Conservation (phyloP, 2,888 invertebrate genomes). For the Tupiocoris notatus region DNA sequence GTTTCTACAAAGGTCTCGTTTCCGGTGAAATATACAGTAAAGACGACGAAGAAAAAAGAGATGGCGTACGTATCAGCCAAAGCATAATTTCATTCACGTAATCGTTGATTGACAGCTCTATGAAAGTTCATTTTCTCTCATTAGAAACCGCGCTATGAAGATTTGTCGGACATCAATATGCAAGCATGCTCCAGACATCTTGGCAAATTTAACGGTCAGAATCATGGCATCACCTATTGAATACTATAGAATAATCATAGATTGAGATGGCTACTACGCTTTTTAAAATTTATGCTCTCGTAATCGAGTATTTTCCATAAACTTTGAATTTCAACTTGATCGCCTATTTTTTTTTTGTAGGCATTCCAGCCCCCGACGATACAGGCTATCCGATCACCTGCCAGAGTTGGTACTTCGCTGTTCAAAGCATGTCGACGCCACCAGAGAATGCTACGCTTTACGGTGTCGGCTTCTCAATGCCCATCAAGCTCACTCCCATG, state of each 20-base stretch:
- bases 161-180: background rate
- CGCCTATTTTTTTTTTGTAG: background rate
- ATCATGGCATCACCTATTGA: too few species aligned
- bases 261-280: too few species aligned
- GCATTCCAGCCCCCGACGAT: background rate
- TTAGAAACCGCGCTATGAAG: background rate
- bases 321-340: too few species aligned
- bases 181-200: background rate
- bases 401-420: background rate
- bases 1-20: background rate
- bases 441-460: background rate
- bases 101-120: too few species aligned
- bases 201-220: background rate
- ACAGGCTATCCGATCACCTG: background rate
- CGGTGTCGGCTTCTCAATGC: background rate
- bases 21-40: too few species aligned
- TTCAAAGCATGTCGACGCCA: background rate
- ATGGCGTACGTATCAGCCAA: too few species aligned
- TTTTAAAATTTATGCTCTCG: too few species aligned
- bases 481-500: background rate
- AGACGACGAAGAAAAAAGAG: too few species aligned
- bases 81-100: too few species aligned
- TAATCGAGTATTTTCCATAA: too few species aligned
- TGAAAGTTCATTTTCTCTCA: too few species aligned
- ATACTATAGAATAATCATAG: too few species aligned